Percentiles rank a stretch among this genome's conserved stretches.
Evolutionary conservation across 2,797 vertebrate genomes (phyloP).

Genomic region (Spinibarbus caldwelli): DNA sequence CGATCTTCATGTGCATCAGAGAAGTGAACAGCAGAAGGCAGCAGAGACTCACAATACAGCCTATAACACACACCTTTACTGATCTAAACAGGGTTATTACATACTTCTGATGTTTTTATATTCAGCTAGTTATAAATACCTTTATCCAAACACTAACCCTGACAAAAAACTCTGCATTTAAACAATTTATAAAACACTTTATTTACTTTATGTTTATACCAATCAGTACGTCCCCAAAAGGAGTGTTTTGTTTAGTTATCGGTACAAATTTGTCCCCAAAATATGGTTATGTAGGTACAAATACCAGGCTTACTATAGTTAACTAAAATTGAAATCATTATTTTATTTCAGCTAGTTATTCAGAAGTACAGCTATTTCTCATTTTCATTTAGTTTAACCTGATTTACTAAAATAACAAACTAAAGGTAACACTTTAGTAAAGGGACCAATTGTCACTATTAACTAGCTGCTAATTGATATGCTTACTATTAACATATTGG

Average conservation of each 20-base stretch:
- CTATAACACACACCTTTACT: not conserved
- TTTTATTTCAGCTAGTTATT: too few species aligned
- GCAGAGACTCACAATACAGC: not conserved
- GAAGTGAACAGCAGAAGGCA: constrained; percentile 6
- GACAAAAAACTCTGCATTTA: not conserved
- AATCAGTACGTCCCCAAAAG: not conserved
- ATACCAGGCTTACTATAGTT: not conserved
- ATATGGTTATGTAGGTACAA: not conserved
- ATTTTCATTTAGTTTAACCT: too few species aligned
- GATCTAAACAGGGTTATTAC: not conserved
- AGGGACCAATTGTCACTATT: too few species aligned
- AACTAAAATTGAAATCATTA: not conserved
- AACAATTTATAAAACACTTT: not conserved
- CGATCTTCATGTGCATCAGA: not conserved
- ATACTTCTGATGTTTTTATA: not conserved
- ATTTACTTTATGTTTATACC: not conserved
- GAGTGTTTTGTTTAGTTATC: not conserved
- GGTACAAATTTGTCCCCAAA: not conserved
- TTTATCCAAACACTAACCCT: not conserved
- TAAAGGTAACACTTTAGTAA: too few species aligned
- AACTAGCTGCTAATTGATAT: too few species aligned
- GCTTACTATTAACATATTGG: too few species aligned
- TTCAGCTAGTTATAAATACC: not conserved
- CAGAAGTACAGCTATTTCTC: too few species aligned
- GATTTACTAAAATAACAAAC: too few species aligned